A percentile compares a stretch with the other conserved stretches of the same genome.
phyloP scores from a whole-genome alignment of 92 coral and sea anemone genomes.

The Heteractis magnifica region DNA sequence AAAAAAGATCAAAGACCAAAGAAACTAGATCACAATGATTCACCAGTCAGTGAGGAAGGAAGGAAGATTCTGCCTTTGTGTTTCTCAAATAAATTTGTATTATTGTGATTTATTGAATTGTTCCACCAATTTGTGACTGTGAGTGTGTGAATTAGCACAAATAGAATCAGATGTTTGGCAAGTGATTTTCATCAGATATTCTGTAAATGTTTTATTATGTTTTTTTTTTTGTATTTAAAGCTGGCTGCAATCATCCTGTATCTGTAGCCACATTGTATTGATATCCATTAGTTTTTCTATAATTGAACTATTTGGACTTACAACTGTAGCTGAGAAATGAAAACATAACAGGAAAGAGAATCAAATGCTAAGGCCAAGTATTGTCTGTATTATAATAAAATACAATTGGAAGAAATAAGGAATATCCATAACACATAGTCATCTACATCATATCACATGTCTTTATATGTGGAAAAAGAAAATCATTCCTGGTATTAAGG shows the following conservation, averaged over 20 bases:
- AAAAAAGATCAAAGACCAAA: not conserved
- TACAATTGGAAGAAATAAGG: no score
- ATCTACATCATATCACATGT: no score
- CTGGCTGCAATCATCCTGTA: not conserved
- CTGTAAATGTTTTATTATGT: not conserved
- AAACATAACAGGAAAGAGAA: not conserved
- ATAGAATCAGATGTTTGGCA: not conserved
- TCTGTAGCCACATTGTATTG: not conserved
- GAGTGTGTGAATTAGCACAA: not conserved
- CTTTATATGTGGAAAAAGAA: no score
- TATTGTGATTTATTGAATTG: not conserved
- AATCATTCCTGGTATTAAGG: no score
- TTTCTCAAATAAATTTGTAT: not conserved
- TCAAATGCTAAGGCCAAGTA: no score
- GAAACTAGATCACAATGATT: not conserved
- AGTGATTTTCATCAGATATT: not conserved
- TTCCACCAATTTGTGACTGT: not conserved
- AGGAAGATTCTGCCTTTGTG: not conserved
- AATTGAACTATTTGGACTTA: no score
- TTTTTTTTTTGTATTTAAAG: not conserved
- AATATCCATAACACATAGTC: no score
- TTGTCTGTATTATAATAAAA: no score
- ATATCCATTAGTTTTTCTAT: not conserved
- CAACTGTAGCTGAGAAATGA: no score
- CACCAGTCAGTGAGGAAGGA: not conserved